Evolutionary conservation across 2,113 vertebrate species (phyloP), one percentile per base, ranked within the genome.

Genomic region (Rostratula benghalensis): DNA sequence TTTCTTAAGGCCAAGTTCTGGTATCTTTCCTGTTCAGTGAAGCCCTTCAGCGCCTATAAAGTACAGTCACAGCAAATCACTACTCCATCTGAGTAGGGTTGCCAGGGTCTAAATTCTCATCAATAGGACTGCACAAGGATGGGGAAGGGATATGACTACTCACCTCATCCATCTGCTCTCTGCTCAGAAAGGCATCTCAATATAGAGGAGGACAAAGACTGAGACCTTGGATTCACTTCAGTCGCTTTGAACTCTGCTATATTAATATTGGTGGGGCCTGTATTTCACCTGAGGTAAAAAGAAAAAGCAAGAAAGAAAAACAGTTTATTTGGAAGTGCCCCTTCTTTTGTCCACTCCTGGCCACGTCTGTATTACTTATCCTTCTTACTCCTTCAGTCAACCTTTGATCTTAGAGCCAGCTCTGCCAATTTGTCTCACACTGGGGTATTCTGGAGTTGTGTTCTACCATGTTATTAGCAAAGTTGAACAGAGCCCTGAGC

Each of bases 371-470:
- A 4, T 87, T 94, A 76, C 60, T 92, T 94, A 89, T 82, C 74
- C 86, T 33, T 57, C 77, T 78, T 64, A 54, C 41, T 89, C 81
- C 80, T 76, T 76, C 74, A 69, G 67, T 82, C 83, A 87, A 65
- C 70, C 81, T 97, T 96, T 97, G 94, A 95, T 94, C 95, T 94
- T 71, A 60, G 73, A 92, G 85, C 69, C 88, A 96, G 65, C 79
- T 90, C 90, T 85, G 81, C 53, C 77, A 50, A 92, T 93, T 94
- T 84, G 63, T 89, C 85, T 92, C 73, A 37, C 77, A 25, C 78
- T 4, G 19, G 73, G 50, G 74, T 84, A 79, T 89, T 91, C 8
- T 33, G 84, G 89, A 96, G 50, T 73, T 95, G 89, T 86, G 69
- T 89, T 92, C 92, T 92, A 81, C 90, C 92, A 54, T 14, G 77